phyloP scores from a whole-genome alignment of 2,888 invertebrate genomes.

The Oligia strigilis region DNA sequence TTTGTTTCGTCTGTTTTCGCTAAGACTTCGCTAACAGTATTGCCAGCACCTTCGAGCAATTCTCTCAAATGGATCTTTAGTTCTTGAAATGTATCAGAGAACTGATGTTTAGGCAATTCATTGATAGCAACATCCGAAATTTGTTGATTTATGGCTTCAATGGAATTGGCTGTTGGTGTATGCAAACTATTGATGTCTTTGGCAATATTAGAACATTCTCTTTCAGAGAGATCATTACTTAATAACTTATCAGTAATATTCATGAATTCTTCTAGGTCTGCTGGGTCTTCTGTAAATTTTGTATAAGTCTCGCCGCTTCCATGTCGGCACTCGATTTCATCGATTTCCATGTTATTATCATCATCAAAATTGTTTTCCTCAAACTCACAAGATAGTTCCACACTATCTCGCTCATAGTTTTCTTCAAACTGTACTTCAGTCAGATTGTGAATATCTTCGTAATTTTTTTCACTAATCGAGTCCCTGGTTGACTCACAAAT shows the following conservation, averaged over 20 bases:
- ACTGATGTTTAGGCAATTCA: constrained; percentile 69
- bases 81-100: constrained; percentile 82
- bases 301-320: constrained; percentile 88
- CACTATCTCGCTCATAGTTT: constrained; percentile 80
- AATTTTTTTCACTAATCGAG: constrained; percentile 63
- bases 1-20: constrained; percentile 61
- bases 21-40: constrained; percentile 62
- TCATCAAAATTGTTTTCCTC: constrained; percentile 74
- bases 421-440: constrained; percentile 79
- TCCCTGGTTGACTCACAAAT: constrained; percentile 45
- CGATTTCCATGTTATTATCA: constrained; percentile 63
- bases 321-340: constrained; percentile 77
- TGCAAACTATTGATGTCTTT: constrained; percentile 78
- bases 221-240: constrained; percentile 68
- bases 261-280: constrained; percentile 86
- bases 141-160: constrained; percentile 79
- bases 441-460: constrained; percentile 69
- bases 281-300: constrained; percentile 85
- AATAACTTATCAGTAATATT: constrained; percentile 85
- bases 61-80: constrained; percentile 82
- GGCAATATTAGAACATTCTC: constrained; percentile 67
- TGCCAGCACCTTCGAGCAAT: constrained; percentile 76
- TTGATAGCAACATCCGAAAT: constrained; percentile 46
- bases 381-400: constrained; percentile 74
- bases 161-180: constrained; percentile 84